Percentiles rank a stretch among this genome's conserved stretches.
phyloP scores from a whole-genome alignment of 2,888 invertebrate species.

The Chloroclysta siterata region DNA sequence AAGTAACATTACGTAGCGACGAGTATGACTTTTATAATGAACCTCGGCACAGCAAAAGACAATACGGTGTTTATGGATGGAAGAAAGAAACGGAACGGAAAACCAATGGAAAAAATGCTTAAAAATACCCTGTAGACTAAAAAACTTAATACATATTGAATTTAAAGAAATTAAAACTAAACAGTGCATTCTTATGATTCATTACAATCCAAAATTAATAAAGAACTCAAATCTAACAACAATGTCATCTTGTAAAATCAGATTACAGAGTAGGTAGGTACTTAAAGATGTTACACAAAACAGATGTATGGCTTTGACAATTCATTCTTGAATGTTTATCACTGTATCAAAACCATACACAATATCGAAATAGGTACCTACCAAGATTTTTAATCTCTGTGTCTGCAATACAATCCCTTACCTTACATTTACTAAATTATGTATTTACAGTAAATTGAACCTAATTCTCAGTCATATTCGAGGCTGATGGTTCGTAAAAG shows the following conservation, averaged over 20 bases:
- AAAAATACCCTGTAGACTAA: conserved; percentile 67
- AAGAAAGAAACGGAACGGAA: conserved; percentile 37
- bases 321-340: conserved; percentile 39
- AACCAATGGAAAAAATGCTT: conserved; percentile 54
- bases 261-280: conserved; percentile 6
- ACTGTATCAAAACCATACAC: conserved; percentile 44
- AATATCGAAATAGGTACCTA: conserved; percentile 43
- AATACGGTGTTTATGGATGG: conserved; percentile 37
- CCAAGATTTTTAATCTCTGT: conserved; percentile 53
- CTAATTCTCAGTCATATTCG: conserved; percentile 81
- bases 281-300: conserved; percentile 17
- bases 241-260: conserved; percentile 25
- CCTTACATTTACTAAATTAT: conserved; percentile 57
- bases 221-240: conserved; percentile 32
- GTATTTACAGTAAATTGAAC: conserved; percentile 79
- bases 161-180: conserved; percentile 35
- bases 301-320: conserved; percentile 41
- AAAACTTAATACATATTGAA: conserved; percentile 43
- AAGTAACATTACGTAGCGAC: conserved; percentile 34
- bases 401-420: conserved; percentile 54
- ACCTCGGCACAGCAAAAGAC: conserved; percentile 48
- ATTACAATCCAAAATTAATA: conserved; percentile 21
- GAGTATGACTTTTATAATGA: conserved; percentile 24
- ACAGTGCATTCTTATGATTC: conserved; percentile 29
- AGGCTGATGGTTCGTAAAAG: conserved; percentile 57